These are phyloP conservation scores for Capreolus pygargus DNA, from an alignment of 2,113 vertebrate species.

Conservation along the genomic window DNA sequence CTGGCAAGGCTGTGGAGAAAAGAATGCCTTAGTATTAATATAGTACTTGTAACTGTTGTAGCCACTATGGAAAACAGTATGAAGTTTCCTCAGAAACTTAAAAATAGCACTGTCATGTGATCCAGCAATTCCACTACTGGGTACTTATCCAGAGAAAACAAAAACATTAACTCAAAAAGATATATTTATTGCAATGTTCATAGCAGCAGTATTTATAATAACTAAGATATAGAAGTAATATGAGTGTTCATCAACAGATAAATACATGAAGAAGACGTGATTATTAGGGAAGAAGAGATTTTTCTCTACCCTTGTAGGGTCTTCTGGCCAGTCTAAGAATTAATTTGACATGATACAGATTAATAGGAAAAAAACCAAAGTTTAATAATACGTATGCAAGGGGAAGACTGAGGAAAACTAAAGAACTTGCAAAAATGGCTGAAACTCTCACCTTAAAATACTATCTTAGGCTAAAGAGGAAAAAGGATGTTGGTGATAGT, in stretches of 20 bases:
- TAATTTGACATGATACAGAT: background rate
- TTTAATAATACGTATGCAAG: background rate
- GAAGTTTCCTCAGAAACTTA: background rate
- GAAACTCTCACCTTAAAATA: background rate
- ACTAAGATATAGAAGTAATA: background rate
- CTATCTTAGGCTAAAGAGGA: background rate
- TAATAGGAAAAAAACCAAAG: background rate
- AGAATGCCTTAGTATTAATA: background rate
- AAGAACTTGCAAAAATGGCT: background rate
- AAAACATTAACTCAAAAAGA: background rate
- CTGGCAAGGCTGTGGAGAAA: background rate
- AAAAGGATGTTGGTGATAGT: background rate
- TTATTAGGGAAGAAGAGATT: background rate
- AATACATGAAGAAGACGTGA: background rate
- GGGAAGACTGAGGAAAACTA: background rate
- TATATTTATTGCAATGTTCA: background rate
- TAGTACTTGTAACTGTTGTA: background rate
- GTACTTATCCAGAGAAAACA: background rate
- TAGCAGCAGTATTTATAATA: background rate
- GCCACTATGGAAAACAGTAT: background rate
- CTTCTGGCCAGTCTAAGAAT: background rate
- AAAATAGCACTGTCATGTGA: background rate
- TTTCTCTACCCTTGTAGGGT: background rate
- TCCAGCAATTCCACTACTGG: background rate
- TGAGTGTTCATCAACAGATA: background rate